A percentile compares a stretch with the other conserved stretches of the same genome.
These are phyloP conservation scores for Celastrina argiolus DNA, from an alignment of 2,888 invertebrate genomes.

Conservation along the genomic window DNA sequence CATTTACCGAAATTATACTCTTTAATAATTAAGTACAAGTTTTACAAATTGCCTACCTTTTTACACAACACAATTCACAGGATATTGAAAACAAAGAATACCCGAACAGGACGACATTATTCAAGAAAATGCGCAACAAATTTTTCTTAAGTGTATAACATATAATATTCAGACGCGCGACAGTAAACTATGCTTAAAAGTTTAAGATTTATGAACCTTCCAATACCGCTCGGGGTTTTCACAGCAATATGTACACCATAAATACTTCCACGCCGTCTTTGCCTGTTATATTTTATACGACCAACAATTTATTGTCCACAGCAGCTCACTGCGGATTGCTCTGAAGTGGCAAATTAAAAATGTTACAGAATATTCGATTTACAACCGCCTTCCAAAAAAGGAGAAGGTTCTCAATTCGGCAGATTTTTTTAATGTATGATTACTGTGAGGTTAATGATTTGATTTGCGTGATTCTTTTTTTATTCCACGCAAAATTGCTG, in stretches of 20 bases:
- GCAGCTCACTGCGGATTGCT: no score
- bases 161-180: slow-evolving; percentile 3
- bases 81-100: slow-evolving; percentile 10
- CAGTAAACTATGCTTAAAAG: slow-evolving; percentile 18
- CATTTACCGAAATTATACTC: no score
- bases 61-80: not conserved
- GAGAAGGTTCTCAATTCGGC: no score
- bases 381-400: no score
- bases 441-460: no score
- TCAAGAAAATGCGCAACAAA: slow-evolving; percentile 15
- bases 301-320: not conserved
- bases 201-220: slow-evolving; percentile 17
- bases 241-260: not conserved
- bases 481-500: no score
- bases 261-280: not conserved
- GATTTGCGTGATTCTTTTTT: no score
- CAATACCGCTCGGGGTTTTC: not conserved
- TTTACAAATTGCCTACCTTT: not conserved
- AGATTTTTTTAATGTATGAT: no score
- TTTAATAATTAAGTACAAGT: not conserved
- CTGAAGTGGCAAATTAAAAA: no score
- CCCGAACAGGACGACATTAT: not conserved
- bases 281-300: not conserved
- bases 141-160: slow-evolving; percentile 15
- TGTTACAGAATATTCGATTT: no score